A percentile compares a stretch with the other conserved stretches of the same genome.
phyloP scores from a whole-genome alignment of 2,888 invertebrate genomes.

The Agonopterix arenella region DNA sequence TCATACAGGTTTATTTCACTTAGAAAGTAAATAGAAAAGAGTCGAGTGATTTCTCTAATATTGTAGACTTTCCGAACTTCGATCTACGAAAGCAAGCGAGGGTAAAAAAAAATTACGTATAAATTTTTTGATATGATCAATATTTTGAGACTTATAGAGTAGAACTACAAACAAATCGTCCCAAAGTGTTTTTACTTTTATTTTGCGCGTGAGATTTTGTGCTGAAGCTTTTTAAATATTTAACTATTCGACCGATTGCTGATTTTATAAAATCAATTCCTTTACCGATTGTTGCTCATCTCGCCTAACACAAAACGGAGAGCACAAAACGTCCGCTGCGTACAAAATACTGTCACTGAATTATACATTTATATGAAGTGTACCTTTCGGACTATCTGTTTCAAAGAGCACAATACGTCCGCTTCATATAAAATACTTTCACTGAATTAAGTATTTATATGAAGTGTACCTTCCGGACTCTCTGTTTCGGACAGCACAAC shows the following conservation, averaged over 20 bases:
- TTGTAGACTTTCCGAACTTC: conserved; percentile 25
- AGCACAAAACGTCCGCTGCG: too few relatives aligned
- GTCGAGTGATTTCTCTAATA: conserved; percentile 32
- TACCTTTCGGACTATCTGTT: too few relatives aligned
- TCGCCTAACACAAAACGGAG: too few relatives aligned
- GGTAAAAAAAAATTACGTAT: conserved; percentile 57
- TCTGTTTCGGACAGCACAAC: too few relatives aligned
- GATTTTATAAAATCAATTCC: conserved; percentile 44
- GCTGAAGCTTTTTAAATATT: conserved; percentile 28
- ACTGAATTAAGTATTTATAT: too few relatives aligned
- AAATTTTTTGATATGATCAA: conserved; percentile 72
- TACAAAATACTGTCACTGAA: too few relatives aligned
- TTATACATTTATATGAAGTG: too few relatives aligned
- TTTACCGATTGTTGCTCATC: conserved; percentile 12
- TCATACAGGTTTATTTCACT: conserved; percentile 47
- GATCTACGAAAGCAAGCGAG: conserved; percentile 56
- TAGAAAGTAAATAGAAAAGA: conserved; percentile 47
- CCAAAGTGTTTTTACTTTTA: conserved; percentile 30
- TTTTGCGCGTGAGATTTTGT: conserved; percentile 42
- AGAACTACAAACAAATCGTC: conserved; percentile 43
- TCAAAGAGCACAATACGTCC: too few relatives aligned
- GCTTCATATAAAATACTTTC: too few relatives aligned
- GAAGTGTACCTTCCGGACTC: too few relatives aligned
- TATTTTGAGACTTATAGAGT: conserved; percentile 47
- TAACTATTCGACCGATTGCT: conserved; percentile 27